Evolutionary conservation across 2,113 vertebrate species (phyloP).

Genomic region (Opisthocomus hoazin): DNA sequence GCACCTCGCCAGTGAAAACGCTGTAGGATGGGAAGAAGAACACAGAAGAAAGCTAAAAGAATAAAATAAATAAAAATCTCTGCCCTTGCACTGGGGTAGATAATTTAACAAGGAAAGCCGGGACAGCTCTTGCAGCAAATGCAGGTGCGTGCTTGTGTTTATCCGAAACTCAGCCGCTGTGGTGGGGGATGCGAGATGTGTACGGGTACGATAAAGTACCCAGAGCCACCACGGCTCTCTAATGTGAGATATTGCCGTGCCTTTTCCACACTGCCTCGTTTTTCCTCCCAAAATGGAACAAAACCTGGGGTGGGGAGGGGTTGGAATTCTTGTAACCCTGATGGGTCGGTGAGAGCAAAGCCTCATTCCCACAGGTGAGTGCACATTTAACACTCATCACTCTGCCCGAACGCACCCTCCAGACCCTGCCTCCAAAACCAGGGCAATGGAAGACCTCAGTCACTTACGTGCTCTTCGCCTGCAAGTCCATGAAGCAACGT

Average conservation of each 20-base stretch:
- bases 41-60: not conserved
- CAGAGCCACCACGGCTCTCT: not conserved
- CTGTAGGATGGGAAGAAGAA: not conserved
- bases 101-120: not conserved
- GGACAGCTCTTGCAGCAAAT: not conserved
- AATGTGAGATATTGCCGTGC: not conserved
- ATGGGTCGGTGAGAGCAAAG: not conserved
- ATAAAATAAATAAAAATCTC: not conserved
- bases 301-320: not conserved
- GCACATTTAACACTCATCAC: not conserved
- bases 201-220: not conserved
- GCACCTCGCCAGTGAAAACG: not conserved
- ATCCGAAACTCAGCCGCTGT: not conserved
- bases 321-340: not conserved
- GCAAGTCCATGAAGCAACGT: not conserved
- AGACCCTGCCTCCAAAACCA: accelerated
- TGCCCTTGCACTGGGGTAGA: not conserved
- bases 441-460: not conserved
- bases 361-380: not conserved
- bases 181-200: not conserved
- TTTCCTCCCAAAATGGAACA: not conserved
- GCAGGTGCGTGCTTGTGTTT: not conserved
- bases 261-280: not conserved
- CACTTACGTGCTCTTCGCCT: accelerated
- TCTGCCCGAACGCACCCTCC: not conserved